A percentile compares a stretch with the other conserved stretches of the same genome.
phyloP scores from a whole-genome alignment of 1,140 invertebrate genomes.

The Temnothorax curvispinosus region DNA sequence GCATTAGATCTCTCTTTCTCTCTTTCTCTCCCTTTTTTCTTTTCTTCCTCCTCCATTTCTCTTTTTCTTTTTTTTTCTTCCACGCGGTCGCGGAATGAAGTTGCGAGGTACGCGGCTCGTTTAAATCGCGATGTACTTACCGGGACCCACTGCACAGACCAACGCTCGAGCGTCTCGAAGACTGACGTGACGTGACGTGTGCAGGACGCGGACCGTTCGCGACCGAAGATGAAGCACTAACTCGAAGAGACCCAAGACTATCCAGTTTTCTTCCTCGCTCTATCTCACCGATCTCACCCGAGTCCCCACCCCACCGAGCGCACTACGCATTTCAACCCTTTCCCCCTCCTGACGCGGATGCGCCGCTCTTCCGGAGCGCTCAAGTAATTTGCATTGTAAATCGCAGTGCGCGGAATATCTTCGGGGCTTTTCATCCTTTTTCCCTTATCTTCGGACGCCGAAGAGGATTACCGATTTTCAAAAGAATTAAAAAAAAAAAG shows the following conservation, averaged over 20 bases:
- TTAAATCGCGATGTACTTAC: constrained; percentile 33
- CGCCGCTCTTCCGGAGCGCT: not conserved
- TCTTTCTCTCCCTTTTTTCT: not conserved
- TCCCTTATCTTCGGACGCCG: not conserved
- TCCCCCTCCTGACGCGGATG: not conserved
- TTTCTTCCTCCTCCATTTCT: not conserved
- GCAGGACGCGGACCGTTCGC: constrained; percentile 10
- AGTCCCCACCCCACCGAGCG: constrained; percentile 30
- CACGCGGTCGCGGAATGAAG: not conserved
- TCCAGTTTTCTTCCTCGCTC: constrained; percentile 64
- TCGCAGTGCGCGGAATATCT: too few species aligned
- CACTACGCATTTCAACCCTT: constrained; percentile 17
- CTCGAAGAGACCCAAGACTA: constrained; percentile 34
- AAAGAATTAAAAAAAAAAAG: not conserved
- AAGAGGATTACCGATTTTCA: not conserved
- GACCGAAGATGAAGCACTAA: constrained; percentile 48
- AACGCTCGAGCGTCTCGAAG: not conserved
- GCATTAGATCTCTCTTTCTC: not conserved
- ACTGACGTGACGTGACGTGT: not conserved
- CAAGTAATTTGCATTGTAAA: not conserved
- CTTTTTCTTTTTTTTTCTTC: not conserved
- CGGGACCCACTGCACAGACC: not conserved
- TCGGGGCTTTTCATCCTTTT: not conserved
- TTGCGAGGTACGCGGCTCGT: not conserved
- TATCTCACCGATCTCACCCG: constrained; percentile 59